Evolutionary conservation across 2,888 invertebrate species (phyloP).

Genomic region (Steinernema scapterisci): DNA sequence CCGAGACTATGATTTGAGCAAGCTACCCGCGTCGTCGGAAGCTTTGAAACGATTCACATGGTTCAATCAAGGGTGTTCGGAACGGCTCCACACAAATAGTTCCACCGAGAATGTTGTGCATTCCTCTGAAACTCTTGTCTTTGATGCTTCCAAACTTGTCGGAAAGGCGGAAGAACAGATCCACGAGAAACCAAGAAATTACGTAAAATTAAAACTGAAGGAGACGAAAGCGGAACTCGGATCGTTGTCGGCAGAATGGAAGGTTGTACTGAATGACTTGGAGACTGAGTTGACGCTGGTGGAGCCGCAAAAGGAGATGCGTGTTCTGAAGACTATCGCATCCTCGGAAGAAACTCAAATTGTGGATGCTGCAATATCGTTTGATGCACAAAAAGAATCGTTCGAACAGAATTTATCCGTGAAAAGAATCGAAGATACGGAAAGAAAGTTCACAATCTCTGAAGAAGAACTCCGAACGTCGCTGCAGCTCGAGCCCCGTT

Average conservation of each 20-base stretch:
- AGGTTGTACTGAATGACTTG: conserved; percentile 52
- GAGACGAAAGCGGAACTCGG: conserved; percentile 2
- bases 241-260: conserved; percentile 50
- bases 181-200: neutral
- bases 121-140: neutral
- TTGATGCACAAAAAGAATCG: conserved; percentile 11
- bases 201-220: neutral
- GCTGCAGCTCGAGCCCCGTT: conserved; percentile 10
- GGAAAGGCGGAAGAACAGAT: neutral
- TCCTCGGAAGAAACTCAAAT: conserved; percentile 34
- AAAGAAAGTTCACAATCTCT: conserved; percentile 38
- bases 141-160: neutral
- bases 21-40: neutral
- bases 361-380: conserved; percentile 36
- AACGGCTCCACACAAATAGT: neutral
- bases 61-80: neutral
- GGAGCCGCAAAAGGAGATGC: conserved; percentile 47
- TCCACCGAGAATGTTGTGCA: neutral
- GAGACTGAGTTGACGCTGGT: conserved; percentile 51
- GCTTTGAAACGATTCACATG: neutral
- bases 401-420: conserved; percentile 42
- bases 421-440: conserved; percentile 35
- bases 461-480: conserved; percentile 37
- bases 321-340: conserved; percentile 44
- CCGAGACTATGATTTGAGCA: neutral